phyloP scores from a whole-genome alignment of 1,140 invertebrate species.

The Prorops nasuta region DNA sequence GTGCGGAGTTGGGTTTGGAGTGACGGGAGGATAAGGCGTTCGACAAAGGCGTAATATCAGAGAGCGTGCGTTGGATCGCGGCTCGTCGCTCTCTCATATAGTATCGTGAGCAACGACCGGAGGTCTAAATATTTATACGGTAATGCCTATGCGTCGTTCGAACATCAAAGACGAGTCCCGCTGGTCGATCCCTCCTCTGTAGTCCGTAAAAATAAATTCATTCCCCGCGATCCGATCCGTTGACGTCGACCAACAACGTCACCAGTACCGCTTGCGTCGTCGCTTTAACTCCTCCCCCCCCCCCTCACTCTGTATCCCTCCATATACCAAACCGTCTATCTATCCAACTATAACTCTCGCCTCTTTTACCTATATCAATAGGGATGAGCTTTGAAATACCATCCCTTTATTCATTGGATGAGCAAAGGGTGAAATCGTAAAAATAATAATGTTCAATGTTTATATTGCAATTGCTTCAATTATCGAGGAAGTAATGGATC shows the following conservation, averaged over 20 bases:
- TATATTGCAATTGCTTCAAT: no score
- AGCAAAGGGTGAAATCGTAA: no score
- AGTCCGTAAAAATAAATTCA: conserved; percentile 52
- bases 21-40: no score
- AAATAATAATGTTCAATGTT: no score
- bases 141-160: conserved; percentile 43
- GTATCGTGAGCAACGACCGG: conserved; percentile 32
- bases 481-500: no score
- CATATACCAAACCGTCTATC: no score
- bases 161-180: conserved; percentile 47
- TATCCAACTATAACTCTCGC: no score
- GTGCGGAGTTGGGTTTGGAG: no score
- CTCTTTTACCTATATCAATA: no score
- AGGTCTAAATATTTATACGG: conserved; percentile 52
- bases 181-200: conserved; percentile 25
- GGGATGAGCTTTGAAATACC: no score
- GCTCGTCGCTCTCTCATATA: no score
- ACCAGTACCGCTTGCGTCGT: conserved; percentile 7
- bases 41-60: conserved; percentile 32
- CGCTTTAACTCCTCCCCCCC: background rate
- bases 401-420: no score
- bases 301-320: conserved; percentile 4
- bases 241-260: conserved; percentile 11
- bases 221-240: conserved; percentile 16
- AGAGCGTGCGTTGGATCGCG: conserved; percentile 21